Conservation (phyloP, 2,888 invertebrate species). For the Ecliptopera silaceata region DNA sequence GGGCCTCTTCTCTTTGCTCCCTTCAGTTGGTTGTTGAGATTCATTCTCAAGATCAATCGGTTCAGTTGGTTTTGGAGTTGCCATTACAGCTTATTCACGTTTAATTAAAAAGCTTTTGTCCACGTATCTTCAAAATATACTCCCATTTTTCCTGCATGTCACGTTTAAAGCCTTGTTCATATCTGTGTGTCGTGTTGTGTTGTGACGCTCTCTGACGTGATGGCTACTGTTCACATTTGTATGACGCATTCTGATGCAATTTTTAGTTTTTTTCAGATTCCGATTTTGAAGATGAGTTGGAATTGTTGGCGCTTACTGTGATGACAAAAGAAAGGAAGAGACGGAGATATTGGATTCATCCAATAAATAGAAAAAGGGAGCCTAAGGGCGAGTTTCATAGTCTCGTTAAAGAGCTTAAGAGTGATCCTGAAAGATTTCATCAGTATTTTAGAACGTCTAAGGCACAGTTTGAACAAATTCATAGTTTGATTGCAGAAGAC, state of each 20-base stretch:
- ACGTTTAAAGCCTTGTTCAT: no score
- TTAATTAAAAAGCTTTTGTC: no score
- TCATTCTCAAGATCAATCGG: no score
- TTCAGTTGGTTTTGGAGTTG: no score
- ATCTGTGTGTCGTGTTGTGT: no score
- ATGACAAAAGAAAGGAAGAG: conserved; percentile 1
- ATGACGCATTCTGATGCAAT: conserved; percentile 5
- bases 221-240: conserved; percentile 5
- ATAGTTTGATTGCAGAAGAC: conserved; percentile 22
- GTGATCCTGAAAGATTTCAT: conserved; percentile 26
- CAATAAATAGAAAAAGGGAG: conserved; percentile 19
- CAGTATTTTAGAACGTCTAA: conserved; percentile 26
- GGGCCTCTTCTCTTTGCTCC: no score
- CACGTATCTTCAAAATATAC: no score
- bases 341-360: conserved; percentile 26
- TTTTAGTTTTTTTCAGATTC: conserved; percentile 6
- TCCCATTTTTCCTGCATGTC: no score
- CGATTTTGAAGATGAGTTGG: conserved; percentile 2
- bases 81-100: no score
- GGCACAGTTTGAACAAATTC: conserved; percentile 23
- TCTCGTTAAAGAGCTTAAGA: conserved; percentile 27
- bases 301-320: neutral
- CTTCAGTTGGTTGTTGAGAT: no score
- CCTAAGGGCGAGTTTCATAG: conserved; percentile 21
- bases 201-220: neutral